Evolutionary conservation across 2,888 invertebrate genomes (phyloP).

Genomic region (Nasonovia ribisnigri): DNA sequence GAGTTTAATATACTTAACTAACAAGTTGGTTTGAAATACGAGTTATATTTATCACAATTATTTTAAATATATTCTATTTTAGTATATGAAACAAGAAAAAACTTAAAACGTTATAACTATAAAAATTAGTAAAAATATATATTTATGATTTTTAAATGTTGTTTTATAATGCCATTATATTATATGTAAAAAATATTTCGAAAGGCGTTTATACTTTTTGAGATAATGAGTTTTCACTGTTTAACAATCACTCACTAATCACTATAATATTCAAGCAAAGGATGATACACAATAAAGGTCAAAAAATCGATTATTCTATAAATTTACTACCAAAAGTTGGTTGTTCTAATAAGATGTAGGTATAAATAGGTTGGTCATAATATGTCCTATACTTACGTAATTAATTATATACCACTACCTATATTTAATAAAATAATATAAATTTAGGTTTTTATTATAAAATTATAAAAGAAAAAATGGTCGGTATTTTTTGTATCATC

Average conservation of each 20-base stretch:
- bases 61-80: neutral
- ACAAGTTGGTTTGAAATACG: neutral
- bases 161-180: neutral
- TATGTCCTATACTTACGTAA: neutral
- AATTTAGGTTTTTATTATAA: too few species aligned
- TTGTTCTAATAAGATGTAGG: too few species aligned
- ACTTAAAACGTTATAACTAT: neutral
- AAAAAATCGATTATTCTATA: neutral
- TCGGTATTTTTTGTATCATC: neutral
- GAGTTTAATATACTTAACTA: neutral
- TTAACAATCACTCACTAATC: neutral
- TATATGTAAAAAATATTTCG: neutral
- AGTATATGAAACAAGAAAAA: neutral
- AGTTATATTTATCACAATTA: too few species aligned
- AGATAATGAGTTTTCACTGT: neutral
- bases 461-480: neutral
- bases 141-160: neutral
- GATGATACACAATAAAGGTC: too few species aligned
- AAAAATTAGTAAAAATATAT: neutral
- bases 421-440: too few species aligned
- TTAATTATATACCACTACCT: neutral
- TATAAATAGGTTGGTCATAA: too few species aligned
- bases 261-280: neutral
- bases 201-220: neutral
- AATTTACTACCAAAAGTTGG: neutral